phyloP scores from a whole-genome alignment of 2,113 vertebrate species.

The Microcebus tavaratra region DNA sequence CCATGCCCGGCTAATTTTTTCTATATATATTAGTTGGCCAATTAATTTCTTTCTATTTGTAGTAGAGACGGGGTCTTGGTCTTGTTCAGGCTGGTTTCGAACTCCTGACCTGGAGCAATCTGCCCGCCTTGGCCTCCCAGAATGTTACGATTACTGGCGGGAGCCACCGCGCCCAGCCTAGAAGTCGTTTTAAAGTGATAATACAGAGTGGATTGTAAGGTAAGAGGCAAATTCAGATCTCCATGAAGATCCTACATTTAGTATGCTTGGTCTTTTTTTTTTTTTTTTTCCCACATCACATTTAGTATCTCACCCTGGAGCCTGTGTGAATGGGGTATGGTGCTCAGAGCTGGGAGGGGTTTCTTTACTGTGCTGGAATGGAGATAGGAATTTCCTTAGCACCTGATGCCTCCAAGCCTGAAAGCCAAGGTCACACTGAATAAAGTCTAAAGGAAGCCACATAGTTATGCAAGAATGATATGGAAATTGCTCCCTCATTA shows the following conservation, averaged over 20 bases:
- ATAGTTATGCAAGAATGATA: not conserved
- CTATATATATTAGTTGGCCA: too few species aligned
- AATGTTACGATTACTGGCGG: too few species aligned
- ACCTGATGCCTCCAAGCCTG: not conserved
- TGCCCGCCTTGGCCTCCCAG: too few species aligned
- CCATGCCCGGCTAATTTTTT: too few species aligned
- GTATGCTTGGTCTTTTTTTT: not conserved
- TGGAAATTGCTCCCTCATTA: not conserved
- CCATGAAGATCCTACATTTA: not conserved
- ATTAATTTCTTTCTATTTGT: too few species aligned
- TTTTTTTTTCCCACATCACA: not conserved
- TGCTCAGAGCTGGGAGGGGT: not conserved
- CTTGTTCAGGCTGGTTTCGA: too few species aligned
- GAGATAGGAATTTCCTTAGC: not conserved
- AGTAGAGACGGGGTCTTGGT: too few species aligned
- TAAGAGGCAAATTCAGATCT: not conserved
- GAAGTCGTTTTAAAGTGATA: constrained; percentile 36
- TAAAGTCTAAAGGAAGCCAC: not conserved
- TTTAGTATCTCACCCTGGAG: not conserved
- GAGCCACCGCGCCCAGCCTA: not conserved
- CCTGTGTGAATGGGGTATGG: not conserved
- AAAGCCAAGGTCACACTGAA: not conserved
- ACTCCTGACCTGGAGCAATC: too few species aligned
- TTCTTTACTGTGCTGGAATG: not conserved
- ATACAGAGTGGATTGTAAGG: not conserved